Base-by-base conservation (phyloP, 2,797 vertebrate species). In the Coregonus suidteri region DNA sequence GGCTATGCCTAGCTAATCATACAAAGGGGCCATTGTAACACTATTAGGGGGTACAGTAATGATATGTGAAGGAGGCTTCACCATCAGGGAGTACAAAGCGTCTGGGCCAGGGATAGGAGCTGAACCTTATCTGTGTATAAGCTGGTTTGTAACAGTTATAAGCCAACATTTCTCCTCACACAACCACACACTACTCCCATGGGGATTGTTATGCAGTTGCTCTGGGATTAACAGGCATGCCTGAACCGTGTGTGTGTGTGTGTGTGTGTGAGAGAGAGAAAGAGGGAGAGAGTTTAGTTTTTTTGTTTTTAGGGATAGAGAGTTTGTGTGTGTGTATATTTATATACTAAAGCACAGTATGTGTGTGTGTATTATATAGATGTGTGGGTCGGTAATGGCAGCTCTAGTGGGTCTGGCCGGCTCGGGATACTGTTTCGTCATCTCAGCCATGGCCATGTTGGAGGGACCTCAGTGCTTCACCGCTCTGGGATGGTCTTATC, bases 351-450 rank as follows among this genome's bases (percentile, higher is more conserved):
- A 11, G 41, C 11, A 47, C 41, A 3, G 7, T 56, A 16, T 78
- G 51, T 69, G 52, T 75, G 34, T 78, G 51, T 69, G 37, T 75
- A 51, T 53, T 41, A 2, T 47, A 11, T 85, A 96, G 96, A 88
- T 95, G 93, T 80, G 96, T 53, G 90, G 92, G 65, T 94, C 94
- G 0, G 80, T 93, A 20, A 31, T 95, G 78, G 93, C 92, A 0
- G 91, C 95, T 53, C 75, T 94, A 66, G 37, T 95, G 1, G 96
- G 96, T 54, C 75, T 95, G n/a, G 79, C 79, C 1, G 95, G 95
- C 9, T 94, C 95, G 67, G 91, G 88, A 25, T 96, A 96, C 86
- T 96, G 95, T 2, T 79, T 96, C 65, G 84, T 85, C 3, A 86
- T 95, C 80, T 95, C 95, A 1, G 91, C 91, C 0, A 53, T 96